Evolutionary conservation across 1,140 invertebrate species (phyloP).

Genomic region (Neocloeon triangulifer): DNA sequence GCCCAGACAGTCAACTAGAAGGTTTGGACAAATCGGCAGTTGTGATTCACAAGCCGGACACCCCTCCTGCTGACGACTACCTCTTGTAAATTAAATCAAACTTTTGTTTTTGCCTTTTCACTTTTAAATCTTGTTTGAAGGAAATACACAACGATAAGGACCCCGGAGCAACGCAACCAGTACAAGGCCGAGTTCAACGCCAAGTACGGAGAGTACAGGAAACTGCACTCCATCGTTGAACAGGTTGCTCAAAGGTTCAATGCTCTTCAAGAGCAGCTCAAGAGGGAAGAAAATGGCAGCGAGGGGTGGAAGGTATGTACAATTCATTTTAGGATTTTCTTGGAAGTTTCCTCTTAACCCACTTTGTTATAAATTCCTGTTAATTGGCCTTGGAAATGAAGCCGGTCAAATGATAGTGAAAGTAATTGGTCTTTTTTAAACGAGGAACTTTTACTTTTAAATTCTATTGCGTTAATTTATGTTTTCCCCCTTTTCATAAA

Average conservation of each 20-base stretch:
- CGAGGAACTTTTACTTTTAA: neutral
- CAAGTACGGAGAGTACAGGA: conserved; percentile 62
- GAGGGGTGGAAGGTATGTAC: conserved; percentile 25
- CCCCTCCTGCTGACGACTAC: no score
- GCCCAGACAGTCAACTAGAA: conserved; percentile 15
- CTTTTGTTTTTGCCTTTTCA: no score
- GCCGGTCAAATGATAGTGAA: neutral
- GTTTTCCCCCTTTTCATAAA: conserved; percentile 3
- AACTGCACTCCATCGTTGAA: conserved; percentile 48
- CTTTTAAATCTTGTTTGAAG: conserved; percentile 20
- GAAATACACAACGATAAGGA: conserved; percentile 54
- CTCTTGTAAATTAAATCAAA: no score
- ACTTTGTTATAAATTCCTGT: neutral
- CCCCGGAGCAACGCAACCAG: conserved; percentile 44
- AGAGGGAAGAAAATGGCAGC: conserved; percentile 22
- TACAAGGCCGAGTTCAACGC: conserved; percentile 77
- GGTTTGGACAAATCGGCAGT: conserved; percentile 18
- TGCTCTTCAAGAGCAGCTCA: conserved; percentile 39
- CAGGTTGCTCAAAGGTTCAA: conserved; percentile 53
- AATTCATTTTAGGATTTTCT: neutral
- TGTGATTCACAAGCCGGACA: no score
- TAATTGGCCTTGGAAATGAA: neutral
- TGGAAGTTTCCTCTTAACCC: neutral
- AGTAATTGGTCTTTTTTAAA: neutral
- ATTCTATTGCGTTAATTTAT: neutral